Conservation (phyloP, 2,113 vertebrate species). For the Sphyrna mokarran region DNA sequence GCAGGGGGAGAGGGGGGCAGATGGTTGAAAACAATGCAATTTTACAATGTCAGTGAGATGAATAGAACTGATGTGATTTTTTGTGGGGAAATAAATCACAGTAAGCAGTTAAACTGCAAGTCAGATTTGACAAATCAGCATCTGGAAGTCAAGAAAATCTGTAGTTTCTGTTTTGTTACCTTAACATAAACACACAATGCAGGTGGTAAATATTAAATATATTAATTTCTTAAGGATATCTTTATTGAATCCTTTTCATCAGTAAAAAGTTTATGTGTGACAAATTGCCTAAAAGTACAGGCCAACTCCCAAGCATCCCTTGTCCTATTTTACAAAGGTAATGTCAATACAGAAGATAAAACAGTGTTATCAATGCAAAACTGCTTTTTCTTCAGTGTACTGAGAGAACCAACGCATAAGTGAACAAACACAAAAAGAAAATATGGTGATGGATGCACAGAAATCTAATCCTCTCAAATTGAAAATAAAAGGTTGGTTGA, state of each 20-base stretch:
- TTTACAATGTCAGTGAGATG: not conserved
- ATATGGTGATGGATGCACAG: not conserved
- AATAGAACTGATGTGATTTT: slow-evolving; percentile 3
- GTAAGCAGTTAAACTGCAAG: not conserved
- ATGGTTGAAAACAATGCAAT: not conserved
- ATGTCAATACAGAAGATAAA: not conserved
- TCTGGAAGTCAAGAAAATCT: not conserved
- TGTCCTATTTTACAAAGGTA: not conserved
- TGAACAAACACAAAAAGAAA: not conserved
- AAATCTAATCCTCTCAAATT: not conserved
- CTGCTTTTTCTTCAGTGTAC: not conserved
- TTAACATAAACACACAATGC: not conserved
- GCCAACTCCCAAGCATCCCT: not conserved
- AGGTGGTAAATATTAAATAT: not conserved
- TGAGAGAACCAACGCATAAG: not conserved
- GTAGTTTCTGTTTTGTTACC: not conserved
- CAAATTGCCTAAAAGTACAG: not conserved
- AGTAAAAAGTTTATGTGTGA: not conserved
- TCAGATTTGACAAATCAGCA: not conserved
- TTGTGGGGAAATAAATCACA: not conserved
- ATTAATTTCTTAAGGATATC: not conserved
- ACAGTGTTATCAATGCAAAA: not conserved
- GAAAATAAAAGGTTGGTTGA: not conserved
- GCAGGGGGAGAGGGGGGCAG: too few relatives aligned
- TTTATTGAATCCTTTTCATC: not conserved